These are phyloP conservation scores for Brachypterus glaber DNA, from an alignment of 2,888 invertebrate species.

Conservation along the genomic window DNA sequence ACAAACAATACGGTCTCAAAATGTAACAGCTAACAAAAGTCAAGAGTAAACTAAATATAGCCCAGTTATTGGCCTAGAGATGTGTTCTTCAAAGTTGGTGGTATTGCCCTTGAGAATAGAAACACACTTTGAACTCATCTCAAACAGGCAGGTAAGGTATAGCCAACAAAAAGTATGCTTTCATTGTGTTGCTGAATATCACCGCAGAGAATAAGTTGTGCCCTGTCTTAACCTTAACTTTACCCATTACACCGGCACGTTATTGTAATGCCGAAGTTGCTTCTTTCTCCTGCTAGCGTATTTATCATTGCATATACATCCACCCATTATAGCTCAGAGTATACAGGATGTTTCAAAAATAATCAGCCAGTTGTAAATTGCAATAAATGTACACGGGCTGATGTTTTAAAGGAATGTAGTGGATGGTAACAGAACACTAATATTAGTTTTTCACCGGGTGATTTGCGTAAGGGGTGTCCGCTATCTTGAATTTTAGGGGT, in stretches of 20 bases:
- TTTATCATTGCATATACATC: slow-evolving; percentile 34
- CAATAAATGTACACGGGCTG: too few relatives aligned
- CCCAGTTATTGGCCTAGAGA: slow-evolving; percentile 26
- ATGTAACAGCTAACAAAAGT: too few relatives aligned
- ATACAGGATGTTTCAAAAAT: too few relatives aligned
- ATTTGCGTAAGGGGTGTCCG: too few relatives aligned
- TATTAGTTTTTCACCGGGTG: too few relatives aligned
- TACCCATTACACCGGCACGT: slow-evolving; percentile 37
- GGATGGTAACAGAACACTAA: too few relatives aligned
- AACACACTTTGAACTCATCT: slow-evolving; percentile 33
- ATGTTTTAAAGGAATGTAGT: too few relatives aligned
- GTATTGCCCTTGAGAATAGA: slow-evolving; percentile 32
- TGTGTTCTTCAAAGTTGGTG: slow-evolving; percentile 27
- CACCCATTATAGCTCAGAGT: neutral
- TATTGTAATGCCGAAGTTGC: slow-evolving; percentile 37
- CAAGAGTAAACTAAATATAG: slow-evolving; percentile 24
- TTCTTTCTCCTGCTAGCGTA: slow-evolving; percentile 32
- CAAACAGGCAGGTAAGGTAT: slow-evolving; percentile 26
- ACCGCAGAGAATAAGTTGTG: slow-evolving; percentile 37
- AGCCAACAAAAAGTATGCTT: slow-evolving; percentile 34
- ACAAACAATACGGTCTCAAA: too few relatives aligned
- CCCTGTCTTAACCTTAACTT: slow-evolving; percentile 38
- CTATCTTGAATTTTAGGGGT: too few relatives aligned
- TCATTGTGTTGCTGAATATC: slow-evolving; percentile 37
- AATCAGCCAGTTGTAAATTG: too few relatives aligned